phyloP scores from a whole-genome alignment of 64 coral and sea anemone genomes.

The Platygyra sinensis region DNA sequence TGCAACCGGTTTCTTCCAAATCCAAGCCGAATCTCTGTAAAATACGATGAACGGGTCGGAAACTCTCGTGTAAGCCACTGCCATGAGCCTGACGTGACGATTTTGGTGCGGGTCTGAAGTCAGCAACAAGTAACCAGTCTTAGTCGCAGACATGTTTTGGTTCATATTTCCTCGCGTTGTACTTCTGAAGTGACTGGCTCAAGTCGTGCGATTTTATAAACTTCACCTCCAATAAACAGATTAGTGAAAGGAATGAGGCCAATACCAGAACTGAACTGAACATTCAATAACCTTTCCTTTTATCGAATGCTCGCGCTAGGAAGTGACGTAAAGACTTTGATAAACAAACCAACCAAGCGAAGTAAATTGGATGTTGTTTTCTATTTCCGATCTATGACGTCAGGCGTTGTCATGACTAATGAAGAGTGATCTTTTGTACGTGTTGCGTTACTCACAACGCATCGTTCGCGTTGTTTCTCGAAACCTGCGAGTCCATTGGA shows the following conservation, averaged over 20 bases:
- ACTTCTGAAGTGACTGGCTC: neutral
- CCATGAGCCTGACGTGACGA: constrained; percentile 66
- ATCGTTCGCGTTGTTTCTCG: constrained; percentile 5
- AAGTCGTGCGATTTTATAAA: constrained; percentile 6
- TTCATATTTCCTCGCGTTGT: constrained; percentile 17
- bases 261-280: constrained; percentile 6
- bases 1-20: constrained; percentile 89
- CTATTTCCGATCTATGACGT: constrained; percentile 23
- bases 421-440: neutral
- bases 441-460: constrained; percentile 3
- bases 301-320: neutral
- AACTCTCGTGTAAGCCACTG: constrained; percentile 71
- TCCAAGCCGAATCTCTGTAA: constrained; percentile 66
- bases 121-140: constrained; percentile 75
- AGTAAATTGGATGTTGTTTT: neutral
- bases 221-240: neutral
- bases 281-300: neutral
- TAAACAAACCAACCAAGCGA: neutral
- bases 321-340: constrained; percentile 11
- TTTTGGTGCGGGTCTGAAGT: constrained; percentile 18
- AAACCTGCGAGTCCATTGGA: neutral
- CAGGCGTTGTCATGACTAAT: neutral
- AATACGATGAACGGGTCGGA: constrained; percentile 89
- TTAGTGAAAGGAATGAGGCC: neutral
- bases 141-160: constrained; percentile 65